Base-by-base conservation (phyloP, 2,113 vertebrate genomes). In the Chloebia gouldiae region DNA sequence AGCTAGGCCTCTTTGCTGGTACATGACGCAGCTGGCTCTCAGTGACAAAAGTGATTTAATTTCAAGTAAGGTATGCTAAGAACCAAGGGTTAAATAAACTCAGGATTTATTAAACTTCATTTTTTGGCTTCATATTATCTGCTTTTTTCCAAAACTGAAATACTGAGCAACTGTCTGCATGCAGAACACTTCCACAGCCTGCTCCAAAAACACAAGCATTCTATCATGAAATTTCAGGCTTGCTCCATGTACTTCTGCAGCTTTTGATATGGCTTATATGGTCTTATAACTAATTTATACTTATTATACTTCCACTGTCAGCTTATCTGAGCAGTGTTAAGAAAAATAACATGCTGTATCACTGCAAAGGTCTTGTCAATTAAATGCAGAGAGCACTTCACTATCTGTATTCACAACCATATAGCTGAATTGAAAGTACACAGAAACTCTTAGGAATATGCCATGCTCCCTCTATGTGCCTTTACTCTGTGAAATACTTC, bases 401-500 rank as follows among this genome's bases (percentile, higher is more conserved):
- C 47, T 64, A 59, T 75, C 81, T 37, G 53, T 78, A 86, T 69
- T 71, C 15, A 44, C 21, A 78, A 60, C 54, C 60, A 30, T 25
- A 66, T 23, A 0, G 8, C 15, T 90, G 60, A 92, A 78, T 77
- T 45, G 28, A 61, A 86, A 92, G 47, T 51, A 66, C 47, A 66
- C 28, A 83, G 78, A 69, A 86, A 86, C 76, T 64, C 44, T 53
- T 66, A 88, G 57, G 80, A 93, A 68, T 79, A 50, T 54, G 44
- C 90, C 76, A 76, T 31, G 50, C 45, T 90, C 76, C 70, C 88
- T 78, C 64, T 64, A 68, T 56, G 31, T 78, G 60, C 79, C 86
- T 61, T 92, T 94, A 86, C 53, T 72, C 53, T 65, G 15, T 83
- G 69, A 96, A 95, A 95, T 56, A 81, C 93, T 95, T 92, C 90